These are phyloP conservation scores for Scrobipalpa costella DNA, from an alignment of 2,888 invertebrate species.

Conservation along the genomic window DNA sequence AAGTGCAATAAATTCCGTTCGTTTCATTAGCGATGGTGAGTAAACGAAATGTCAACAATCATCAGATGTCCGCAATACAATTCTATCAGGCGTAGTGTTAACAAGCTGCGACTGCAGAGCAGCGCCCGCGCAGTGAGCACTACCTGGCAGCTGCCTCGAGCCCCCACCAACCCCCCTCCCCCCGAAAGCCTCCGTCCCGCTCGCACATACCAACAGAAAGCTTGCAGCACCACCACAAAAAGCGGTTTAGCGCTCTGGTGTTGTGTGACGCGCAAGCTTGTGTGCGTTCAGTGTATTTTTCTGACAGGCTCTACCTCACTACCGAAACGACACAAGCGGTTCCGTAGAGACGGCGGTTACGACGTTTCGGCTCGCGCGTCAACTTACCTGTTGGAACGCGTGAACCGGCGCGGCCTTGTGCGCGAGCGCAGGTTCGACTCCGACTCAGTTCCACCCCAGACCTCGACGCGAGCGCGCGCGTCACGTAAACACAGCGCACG, in stretches of 20 bases:
- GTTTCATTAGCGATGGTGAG: constrained; percentile 48
- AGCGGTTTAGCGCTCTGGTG: constrained; percentile 72
- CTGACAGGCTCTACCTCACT: constrained; percentile 68
- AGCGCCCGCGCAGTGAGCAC: constrained; percentile 70
- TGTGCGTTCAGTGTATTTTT: constrained; percentile 73
- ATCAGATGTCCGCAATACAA: constrained; percentile 63
- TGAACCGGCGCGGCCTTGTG: constrained; percentile 82
- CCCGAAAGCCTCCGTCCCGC: constrained; percentile 60
- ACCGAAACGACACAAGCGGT: constrained; percentile 55
- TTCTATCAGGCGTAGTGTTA: constrained; percentile 71
- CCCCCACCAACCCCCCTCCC: constrained; percentile 73
- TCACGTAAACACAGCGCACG: constrained; percentile 53
- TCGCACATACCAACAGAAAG: constrained; percentile 64
- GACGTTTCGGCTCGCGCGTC: constrained; percentile 58
- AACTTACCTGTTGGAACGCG: constrained; percentile 83
- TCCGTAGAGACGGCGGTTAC: constrained; percentile 58
- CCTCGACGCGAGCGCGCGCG: constrained; percentile 71
- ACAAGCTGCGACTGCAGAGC: constrained; percentile 74
- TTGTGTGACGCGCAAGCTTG: constrained; percentile 51
- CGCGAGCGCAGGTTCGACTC: constrained; percentile 80
- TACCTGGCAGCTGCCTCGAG: constrained; percentile 77
- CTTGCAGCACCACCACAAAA: constrained; percentile 71
- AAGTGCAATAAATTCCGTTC: constrained; percentile 34
- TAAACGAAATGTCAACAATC: constrained; percentile 57
- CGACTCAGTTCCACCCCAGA: constrained; percentile 78